A percentile compares a stretch with the other conserved stretches of the same genome.
These are phyloP conservation scores for Loriculus beryllinus DNA, from an alignment of 2,797 vertebrate species.

Conservation along the genomic window DNA sequence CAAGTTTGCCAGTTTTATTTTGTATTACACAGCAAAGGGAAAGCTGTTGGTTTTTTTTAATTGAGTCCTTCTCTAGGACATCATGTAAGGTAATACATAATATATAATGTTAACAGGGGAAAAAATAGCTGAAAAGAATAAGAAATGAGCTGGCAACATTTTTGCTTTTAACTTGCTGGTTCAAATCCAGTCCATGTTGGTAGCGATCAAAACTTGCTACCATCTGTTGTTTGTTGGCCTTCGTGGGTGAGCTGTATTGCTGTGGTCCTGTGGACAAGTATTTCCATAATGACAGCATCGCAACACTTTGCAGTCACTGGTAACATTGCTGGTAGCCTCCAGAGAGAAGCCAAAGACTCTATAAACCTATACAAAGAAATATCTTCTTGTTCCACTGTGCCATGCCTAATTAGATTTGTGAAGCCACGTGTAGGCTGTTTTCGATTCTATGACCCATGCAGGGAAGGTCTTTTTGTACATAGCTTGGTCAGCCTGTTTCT, in stretches of 20 bases:
- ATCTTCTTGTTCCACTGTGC: background rate
- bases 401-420: background rate
- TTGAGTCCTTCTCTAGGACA: background rate
- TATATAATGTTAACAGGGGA: background rate
- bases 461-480: background rate
- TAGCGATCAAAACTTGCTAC: background rate
- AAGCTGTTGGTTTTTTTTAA: background rate
- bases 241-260: background rate
- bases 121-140: slow-evolving; percentile 1
- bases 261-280: background rate
- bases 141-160: slow-evolving; percentile 1
- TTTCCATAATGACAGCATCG: background rate
- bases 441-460: rapidly evolving
- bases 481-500: background rate
- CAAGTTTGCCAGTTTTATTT: slow-evolving; percentile 3
- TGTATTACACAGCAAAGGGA: background rate
- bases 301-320: background rate
- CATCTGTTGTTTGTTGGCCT: slow-evolving; percentile 28
- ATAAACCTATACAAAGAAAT: background rate
- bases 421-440: background rate
- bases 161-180: background rate
- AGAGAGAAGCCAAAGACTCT: background rate
- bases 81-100: background rate
- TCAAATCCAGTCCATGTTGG: background rate
- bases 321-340: background rate